Percentiles rank a stretch among this genome's conserved stretches.
These are phyloP conservation scores for Botrylloides violaceus DNA, from an alignment of 23 tunicate species.

Conservation along the genomic window DNA sequence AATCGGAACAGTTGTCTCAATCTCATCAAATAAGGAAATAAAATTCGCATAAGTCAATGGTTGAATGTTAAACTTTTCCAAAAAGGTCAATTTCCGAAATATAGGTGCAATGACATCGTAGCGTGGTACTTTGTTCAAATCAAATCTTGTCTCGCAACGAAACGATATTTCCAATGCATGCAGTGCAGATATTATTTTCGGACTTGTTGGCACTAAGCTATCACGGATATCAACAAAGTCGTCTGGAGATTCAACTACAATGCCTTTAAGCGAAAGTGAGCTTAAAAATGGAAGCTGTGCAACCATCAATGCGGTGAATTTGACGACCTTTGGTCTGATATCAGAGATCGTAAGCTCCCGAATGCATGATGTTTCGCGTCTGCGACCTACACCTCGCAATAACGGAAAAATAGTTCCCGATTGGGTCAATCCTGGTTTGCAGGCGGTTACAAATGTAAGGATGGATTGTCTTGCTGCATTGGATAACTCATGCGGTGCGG, in stretches of 20 bases:
- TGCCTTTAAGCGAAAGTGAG: constrained; percentile 21
- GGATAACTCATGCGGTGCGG: constrained; percentile 15
- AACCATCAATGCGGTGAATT: constrained; percentile 23
- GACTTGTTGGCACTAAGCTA: constrained; percentile 14
- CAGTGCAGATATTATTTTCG: constrained; percentile 4
- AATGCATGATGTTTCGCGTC: constrained; percentile 6
- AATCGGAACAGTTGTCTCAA: constrained; percentile 30
- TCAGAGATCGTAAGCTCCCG: constrained; percentile 12
- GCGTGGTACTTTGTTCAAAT: constrained; percentile 19
- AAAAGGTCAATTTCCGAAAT: constrained; percentile 18
- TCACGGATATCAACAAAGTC: constrained; percentile 21
- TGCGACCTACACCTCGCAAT: background rate
- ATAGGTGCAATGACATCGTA: constrained; percentile 22
- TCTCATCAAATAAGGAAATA: background rate
- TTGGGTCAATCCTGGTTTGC: constrained; percentile 37
- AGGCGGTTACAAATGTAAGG: constrained; percentile 25
- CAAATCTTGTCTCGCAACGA: constrained; percentile 17
- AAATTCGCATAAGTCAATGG: constrained; percentile 6
- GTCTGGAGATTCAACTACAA: constrained; percentile 6
- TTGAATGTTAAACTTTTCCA: constrained; percentile 30
- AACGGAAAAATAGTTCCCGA: constrained; percentile 39
- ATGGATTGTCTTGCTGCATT: constrained; percentile 36
- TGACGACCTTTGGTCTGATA: constrained; percentile 22
- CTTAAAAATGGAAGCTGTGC: constrained; percentile 43
- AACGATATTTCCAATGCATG: constrained; percentile 31